Percentiles rank a stretch among this genome's conserved stretches.
These are phyloP conservation scores for Helostoma temminkii DNA, from an alignment of 2,797 vertebrate genomes.

Conservation along the genomic window DNA sequence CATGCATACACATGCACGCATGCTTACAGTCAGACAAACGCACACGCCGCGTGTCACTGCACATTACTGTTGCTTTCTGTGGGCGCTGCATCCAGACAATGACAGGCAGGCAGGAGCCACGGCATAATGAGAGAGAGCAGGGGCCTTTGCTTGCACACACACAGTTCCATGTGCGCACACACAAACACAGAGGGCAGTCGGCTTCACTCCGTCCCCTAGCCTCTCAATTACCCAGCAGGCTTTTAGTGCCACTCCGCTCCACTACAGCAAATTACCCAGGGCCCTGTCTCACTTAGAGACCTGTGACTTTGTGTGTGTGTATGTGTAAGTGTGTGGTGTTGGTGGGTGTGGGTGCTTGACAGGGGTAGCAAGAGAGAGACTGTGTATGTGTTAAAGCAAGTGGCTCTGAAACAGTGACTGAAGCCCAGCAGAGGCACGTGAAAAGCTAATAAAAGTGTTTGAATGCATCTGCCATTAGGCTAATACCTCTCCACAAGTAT, in stretches of 20 bases:
- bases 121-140: conserved; percentile 92
- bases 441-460: conserved; percentile 91
- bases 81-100: conserved; percentile 82
- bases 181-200: conserved; percentile 76
- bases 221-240: conserved; percentile 97
- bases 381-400: conserved; percentile 50
- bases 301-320: conserved; percentile 68
- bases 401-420: conserved; percentile 69
- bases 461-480: conserved; percentile 87
- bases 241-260: conserved; percentile 93
- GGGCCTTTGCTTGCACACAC: conserved; percentile 72
- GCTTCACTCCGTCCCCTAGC: conserved; percentile 86
- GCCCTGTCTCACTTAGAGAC: conserved; percentile 91
- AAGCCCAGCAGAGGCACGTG: conserved; percentile 81
- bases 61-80: conserved; percentile 86
- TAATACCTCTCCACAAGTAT: conserved; percentile 83
- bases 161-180: conserved; percentile 50
- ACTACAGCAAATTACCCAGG: conserved; percentile 96
- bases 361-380: conserved; percentile 48
- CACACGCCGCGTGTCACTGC: conserved; percentile 76
- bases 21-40: conserved; percentile 72
- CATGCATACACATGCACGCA: conserved; percentile 38
- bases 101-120: conserved; percentile 88
- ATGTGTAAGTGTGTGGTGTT: no score
- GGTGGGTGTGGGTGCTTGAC: conserved; percentile 64